phyloP scores from a whole-genome alignment of 2,797 vertebrate species.

The Erpetoichthys calabaricus region DNA sequence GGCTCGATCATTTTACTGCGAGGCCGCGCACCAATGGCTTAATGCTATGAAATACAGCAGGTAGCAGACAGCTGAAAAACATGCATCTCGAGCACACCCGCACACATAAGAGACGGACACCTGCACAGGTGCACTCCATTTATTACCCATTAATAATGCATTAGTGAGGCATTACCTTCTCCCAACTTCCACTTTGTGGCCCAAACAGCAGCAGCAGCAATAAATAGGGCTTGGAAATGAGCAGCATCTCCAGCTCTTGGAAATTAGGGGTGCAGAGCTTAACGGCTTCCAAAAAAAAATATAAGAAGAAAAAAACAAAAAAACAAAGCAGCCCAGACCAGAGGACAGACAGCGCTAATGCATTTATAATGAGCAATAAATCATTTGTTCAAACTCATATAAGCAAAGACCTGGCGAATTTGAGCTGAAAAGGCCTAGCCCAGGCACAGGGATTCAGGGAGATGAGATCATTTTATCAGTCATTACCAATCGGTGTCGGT shows the following conservation, averaged over 20 bases:
- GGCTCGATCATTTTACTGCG: background rate
- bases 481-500: background rate
- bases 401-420: conserved; percentile 6
- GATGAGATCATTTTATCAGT: background rate
- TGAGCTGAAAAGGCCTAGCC: background rate
- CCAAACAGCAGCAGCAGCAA: conserved; percentile 7
- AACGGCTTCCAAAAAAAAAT: no score
- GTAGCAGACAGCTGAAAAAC: conserved; percentile 32
- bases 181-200: no score
- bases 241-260: background rate
- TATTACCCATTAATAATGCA: conserved; percentile 16
- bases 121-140: conserved; percentile 1
- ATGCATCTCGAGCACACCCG: conserved; percentile 35
- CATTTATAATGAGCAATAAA: conserved; percentile 40
- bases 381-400: conserved; percentile 18
- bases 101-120: background rate
- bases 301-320: background rate
- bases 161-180: background rate
- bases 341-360: conserved; percentile 8
- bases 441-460: background rate
- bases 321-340: background rate
- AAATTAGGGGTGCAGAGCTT: background rate
- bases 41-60: conserved; percentile 19
- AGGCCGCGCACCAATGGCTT: background rate
- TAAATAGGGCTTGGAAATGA: conserved; percentile 2